Evolutionary conservation across 2,888 invertebrate species (phyloP).

Genomic region (Drosophila cognata): DNA sequence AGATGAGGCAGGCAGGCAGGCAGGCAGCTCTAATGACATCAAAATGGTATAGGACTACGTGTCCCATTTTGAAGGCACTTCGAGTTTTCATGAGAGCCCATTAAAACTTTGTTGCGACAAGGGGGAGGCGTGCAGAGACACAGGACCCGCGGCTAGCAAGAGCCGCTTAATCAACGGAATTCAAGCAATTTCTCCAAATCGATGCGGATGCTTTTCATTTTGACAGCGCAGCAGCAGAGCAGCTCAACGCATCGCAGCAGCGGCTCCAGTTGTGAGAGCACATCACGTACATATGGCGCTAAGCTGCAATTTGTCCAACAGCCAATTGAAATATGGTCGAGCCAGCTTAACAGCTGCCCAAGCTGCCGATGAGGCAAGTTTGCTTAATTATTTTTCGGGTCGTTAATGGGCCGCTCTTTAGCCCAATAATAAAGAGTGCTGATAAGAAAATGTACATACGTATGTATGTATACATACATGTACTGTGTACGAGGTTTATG

Average conservation of each 20-base stretch:
- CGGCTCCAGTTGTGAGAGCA: slow-evolving; percentile 3
- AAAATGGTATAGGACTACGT: slow-evolving; percentile 47
- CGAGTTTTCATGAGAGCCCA: slow-evolving; percentile 49
- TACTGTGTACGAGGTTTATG: not conserved
- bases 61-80: slow-evolving; percentile 42
- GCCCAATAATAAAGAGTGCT: slow-evolving; percentile 30
- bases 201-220: slow-evolving; percentile 31
- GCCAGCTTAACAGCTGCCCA: slow-evolving; percentile 12
- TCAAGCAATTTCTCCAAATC: slow-evolving; percentile 51
- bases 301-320: slow-evolving; percentile 45
- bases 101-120: slow-evolving; percentile 55
- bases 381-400: slow-evolving; percentile 43
- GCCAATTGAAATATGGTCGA: slow-evolving; percentile 21
- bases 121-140: not conserved
- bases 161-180: slow-evolving; percentile 41
- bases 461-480: not conserved
- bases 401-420: slow-evolving; percentile 38
- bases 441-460: not conserved
- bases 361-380: slow-evolving; percentile 17
- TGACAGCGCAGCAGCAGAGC: slow-evolving; percentile 3
- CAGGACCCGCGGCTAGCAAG: slow-evolving; percentile 23
- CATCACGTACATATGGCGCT: slow-evolving; percentile 16
- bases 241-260: not conserved
- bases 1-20: not conserved
- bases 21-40: slow-evolving; percentile 41